Evolutionary conservation across 2,113 vertebrate species (phyloP), one percentile per base, ranked within the genome.

Genomic region (Cephalopterus ornatus): DNA sequence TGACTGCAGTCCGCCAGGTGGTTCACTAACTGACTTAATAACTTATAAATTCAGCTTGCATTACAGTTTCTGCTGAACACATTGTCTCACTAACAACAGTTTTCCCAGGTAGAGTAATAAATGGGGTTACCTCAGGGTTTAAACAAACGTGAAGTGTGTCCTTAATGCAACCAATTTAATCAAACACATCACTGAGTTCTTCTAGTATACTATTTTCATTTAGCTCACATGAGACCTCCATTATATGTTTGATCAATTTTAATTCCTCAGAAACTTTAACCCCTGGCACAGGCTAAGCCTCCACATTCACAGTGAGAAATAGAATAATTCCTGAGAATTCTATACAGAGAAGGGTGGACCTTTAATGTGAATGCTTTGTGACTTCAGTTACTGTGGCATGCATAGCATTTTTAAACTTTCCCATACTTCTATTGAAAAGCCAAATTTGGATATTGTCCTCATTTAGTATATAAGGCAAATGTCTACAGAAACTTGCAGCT

Each of bases 111-210:
- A 52, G 56, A 89, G 52, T 81, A 94, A 89, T 85, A 76, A 94
- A 95, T 67, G 73, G 44, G 56, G 79, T 93, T 94, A 95, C 85
- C 61, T 88, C 73, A 68, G 76, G 68, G 61, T 93, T 97, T 95
- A 91, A 91, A 86, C 28, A 93, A 97, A 94, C 93, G 68, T 84
- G 93, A 88, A 95, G 47, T 94, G 56, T 92, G 86, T 88, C 56
- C 81, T 95, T 94, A 93, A 88, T 68, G 50, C 49, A 88, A 94
- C 78, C 73, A 88, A 74, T 94, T 95, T 97, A 97, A 97, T 95
- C 88, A 96, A 97, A 95, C 88, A 95, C 89, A 94, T 93, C 78
- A 91, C 82, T 85, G 83, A 94, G 42, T 85, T 91, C 76, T 72
- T 50, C 85, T 53, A 73, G 72, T 79, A 63, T 89, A 93, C 94